phyloP scores from a whole-genome alignment of 2,797 vertebrate genomes.

The Enteromius afrohamiltoni region DNA sequence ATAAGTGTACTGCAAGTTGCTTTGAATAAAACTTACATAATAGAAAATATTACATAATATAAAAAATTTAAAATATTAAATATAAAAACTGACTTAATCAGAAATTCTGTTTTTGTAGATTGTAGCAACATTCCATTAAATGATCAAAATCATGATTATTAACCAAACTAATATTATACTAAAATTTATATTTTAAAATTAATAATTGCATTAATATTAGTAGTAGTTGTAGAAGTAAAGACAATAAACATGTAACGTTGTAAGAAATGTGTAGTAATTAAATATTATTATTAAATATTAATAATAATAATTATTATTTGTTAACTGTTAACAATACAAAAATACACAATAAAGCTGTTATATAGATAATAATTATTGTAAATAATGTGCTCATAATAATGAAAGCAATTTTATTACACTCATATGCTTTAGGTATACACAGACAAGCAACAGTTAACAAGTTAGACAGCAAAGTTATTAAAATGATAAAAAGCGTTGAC shows the following conservation, averaged over 20 bases:
- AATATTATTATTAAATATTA: not conserved
- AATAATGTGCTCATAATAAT: not conserved
- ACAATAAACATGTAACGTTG: not conserved
- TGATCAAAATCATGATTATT: not conserved
- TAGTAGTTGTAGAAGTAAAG: not conserved
- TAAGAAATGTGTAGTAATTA: not conserved
- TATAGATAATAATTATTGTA: not conserved
- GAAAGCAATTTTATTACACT: not conserved
- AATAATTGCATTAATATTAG: not conserved
- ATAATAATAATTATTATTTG: not conserved
- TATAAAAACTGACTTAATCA: not conserved
- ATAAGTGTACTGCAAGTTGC: not conserved
- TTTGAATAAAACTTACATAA: not conserved
- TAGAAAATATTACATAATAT: not conserved
- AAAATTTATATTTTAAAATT: not conserved
- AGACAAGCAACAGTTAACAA: not conserved
- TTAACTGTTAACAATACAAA: not conserved
- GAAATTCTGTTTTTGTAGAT: not conserved
- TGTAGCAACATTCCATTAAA: not conserved
- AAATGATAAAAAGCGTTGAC: not conserved
- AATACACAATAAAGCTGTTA: not conserved
- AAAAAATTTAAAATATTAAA: not conserved
- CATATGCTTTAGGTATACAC: not conserved
- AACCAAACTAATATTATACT: not conserved
- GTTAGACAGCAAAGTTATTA: not conserved